Base-by-base conservation (phyloP, 2,888 invertebrate genomes). In the Ochropacha duplaris region DNA sequence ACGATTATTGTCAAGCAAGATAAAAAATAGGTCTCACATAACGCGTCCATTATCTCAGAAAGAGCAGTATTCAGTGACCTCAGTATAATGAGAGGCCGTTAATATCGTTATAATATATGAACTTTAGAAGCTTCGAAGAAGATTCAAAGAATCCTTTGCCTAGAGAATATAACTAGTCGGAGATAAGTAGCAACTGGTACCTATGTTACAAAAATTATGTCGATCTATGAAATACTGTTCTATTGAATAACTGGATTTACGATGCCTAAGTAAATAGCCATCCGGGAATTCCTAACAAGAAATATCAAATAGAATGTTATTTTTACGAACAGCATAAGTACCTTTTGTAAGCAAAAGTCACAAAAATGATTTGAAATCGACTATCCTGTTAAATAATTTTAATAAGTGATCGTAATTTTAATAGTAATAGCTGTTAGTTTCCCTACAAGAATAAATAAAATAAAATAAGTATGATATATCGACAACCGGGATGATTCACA, bases 21-120 rank as follows among this genome's bases (percentile, higher is more conserved):
- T 61, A 64, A 68, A 68, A 71, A 67, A 64, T 62, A 56, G 60
- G 52, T 55, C 39, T 69, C 60, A 28, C 54, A 57, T 61, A 52
- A 54, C 56, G 56, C 58, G 57, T 59, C 58, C 64, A 67, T 68
- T 60, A 60, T 61, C 57, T 61, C 62, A 59, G 26, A 54, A 58
- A 24, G 22, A 44, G 56, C 24, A 54, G 54, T 58, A 66, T 59
- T 56, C 55, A 54, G 56, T 64, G 64, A 61, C 66, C 66, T 65
- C 52, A 16, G 56, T 49, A 57, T 66, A 65, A 66, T 64, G 61
- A 61, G 55, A 54, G 57, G 34, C 31, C 12, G 52, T 52, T 31
- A 52, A 31, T 22, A 22, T 16, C 36, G 28, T 50, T 24, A 31
- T 50, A 36, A 31, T 50, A 36, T 39, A 22, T 31, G 34, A 31